Base-by-base conservation (phyloP, 2,113 vertebrate species). In the Channa argus region DNA sequence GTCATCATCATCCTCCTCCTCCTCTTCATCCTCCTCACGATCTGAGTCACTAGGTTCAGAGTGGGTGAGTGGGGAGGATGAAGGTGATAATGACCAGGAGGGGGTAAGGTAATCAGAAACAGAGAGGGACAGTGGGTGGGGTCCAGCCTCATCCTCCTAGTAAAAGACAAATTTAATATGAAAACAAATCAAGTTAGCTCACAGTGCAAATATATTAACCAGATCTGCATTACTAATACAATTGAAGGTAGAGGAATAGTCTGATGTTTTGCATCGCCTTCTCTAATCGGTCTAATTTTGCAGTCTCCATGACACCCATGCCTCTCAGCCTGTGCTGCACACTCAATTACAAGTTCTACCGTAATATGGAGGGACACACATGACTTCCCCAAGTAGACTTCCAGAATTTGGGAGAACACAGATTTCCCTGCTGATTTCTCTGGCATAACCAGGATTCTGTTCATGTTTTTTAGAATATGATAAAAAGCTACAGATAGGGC, bases 61-160 rank as follows among this genome's bases (percentile, higher is more conserved):
- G 80, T 94, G 94, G 44, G 94, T 94, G 24, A 93, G 88, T 0
- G 94, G 93, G 5, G 93, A 94, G 39, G 94, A 94, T 33, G 94
- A 94, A 49, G 94, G 94, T 0, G 94, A 95, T 6, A 95, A 72
- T 1, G 94, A 95, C 94, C 94, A 95, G 6, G 94, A 95, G 3
- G 94, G 94, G 45, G 94, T 94, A 58, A 95, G 93, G 88, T 95
- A 95, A 88, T 95, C 93, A 1, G 94, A 94, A 7, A 94, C 93
- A 0, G 92, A 92, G 54, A 94, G 92, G 44, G 94, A 94, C 8
- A 94, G 86, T 0, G 93, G 93, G 56, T 93, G 92, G 8, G 93
- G 92, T 8, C 92, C 92, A 1, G 83, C 83, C 39, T 94, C 93
- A 55, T 95, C 94, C 69, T 95, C 94, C 94, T 95, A 63, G 14